phyloP scores from a whole-genome alignment of 1,140 invertebrate genomes.

The Coelopa frigida region DNA sequence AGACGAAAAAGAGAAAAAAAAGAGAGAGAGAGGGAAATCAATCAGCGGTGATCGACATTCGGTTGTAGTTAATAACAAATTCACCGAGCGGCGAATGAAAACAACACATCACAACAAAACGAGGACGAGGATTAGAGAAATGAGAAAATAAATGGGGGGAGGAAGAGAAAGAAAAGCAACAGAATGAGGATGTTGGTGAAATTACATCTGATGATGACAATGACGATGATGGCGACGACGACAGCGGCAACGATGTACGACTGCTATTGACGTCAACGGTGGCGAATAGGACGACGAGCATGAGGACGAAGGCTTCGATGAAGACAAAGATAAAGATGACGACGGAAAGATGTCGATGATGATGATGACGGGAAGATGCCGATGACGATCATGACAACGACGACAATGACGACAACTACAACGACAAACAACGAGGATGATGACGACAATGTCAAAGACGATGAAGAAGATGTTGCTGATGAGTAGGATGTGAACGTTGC shows the following conservation, averaged over 20 bases:
- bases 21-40: constrained; percentile 29
- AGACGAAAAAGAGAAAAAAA: background rate
- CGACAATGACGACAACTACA: constrained; percentile 1
- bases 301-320: constrained; percentile 2
- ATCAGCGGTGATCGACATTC: constrained; percentile 43
- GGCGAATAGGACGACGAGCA: background rate
- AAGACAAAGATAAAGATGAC: background rate
- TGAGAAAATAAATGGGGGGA: background rate
- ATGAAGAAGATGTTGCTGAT: constrained; percentile 18
- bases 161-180: background rate
- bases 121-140: constrained; percentile 11
- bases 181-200: too few relatives aligned
- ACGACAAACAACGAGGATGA: background rate
- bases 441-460: background rate
- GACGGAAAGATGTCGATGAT: too few relatives aligned
- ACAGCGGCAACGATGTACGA: too few relatives aligned
- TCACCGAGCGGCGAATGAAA: constrained; percentile 4
- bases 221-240: too few relatives aligned
- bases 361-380: background rate
- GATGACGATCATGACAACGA: constrained; percentile 1
- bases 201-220: too few relatives aligned
- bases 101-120: background rate
- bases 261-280: too few relatives aligned
- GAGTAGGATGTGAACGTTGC: too few relatives aligned
- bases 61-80: constrained; percentile 42